A percentile compares a stretch with the other conserved stretches of the same genome.
phyloP scores from a whole-genome alignment of 2,888 invertebrate species.

The Cephus pulcher region DNA sequence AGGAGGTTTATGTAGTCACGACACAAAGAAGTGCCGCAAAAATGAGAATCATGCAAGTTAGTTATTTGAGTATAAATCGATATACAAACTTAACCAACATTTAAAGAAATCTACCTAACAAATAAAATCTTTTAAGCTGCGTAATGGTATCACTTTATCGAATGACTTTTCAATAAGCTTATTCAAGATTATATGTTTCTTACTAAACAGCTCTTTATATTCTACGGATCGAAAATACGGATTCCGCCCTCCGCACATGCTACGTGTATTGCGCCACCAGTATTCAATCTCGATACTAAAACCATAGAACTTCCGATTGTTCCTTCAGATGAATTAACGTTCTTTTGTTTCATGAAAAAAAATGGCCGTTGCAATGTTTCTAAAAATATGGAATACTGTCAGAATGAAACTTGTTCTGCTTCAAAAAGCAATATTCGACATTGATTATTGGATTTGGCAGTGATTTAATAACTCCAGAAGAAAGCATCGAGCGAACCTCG shows the following conservation, averaged over 20 bases:
- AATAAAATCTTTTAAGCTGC: not conserved
- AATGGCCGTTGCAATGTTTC: not conserved
- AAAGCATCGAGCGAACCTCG: not conserved
- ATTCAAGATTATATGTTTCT: not conserved
- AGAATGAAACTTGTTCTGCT: not conserved
- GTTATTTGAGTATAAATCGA: not conserved
- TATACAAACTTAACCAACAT: not conserved
- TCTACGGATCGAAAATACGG: slow-evolving; percentile 38
- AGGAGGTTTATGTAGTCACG: not conserved
- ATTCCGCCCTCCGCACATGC: slow-evolving; percentile 37
- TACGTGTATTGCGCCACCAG: slow-evolving; percentile 1
- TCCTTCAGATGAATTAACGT: not conserved
- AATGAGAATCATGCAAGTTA: not conserved
- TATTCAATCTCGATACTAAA: not conserved
- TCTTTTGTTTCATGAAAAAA: not conserved
- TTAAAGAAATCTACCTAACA: not conserved
- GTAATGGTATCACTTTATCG: not conserved
- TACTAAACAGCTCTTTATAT: slow-evolving; percentile 9
- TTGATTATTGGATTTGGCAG: not conserved
- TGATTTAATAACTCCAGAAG: not conserved
- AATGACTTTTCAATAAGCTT: not conserved
- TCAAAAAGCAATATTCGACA: not conserved
- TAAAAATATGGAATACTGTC: not conserved
- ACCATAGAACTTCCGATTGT: not conserved
- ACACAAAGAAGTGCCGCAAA: not conserved